Conservation (phyloP, 2,113 vertebrate species). For the Cromileptes altivelis region DNA sequence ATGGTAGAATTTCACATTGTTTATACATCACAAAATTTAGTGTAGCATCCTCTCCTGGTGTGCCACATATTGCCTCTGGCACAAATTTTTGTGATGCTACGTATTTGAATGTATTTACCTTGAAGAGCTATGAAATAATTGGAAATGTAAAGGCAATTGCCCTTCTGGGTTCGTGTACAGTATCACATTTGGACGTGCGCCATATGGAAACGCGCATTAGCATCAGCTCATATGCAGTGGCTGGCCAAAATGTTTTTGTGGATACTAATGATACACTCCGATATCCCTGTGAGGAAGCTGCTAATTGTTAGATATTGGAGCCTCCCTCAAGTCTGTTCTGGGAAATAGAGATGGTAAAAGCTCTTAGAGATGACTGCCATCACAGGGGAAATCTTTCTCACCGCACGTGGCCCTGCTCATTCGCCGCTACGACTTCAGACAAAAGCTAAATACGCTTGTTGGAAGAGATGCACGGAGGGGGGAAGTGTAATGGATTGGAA, state of each 20-base stretch:
- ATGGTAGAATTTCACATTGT: conserved; percentile 44
- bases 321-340: conserved; percentile 64
- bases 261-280: conserved; percentile 64
- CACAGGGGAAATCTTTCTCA: conserved; percentile 56
- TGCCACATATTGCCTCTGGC: neutral
- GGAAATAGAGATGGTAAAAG: conserved; percentile 72
- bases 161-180: neutral
- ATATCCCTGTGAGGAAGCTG: conserved; percentile 47
- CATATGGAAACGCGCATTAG: conserved; percentile 41
- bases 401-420: conserved; percentile 26
- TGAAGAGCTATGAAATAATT: neutral
- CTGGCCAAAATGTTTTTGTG: conserved; percentile 43
- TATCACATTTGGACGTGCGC: neutral
- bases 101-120: neutral
- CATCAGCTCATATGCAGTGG: conserved; percentile 7
- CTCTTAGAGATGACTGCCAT: conserved; percentile 66
- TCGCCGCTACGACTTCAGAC: neutral
- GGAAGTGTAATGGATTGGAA: conserved; percentile 2
- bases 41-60: conserved; percentile 17
- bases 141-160: neutral
- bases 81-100: neutral
- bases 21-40: conserved; percentile 34
- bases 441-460: conserved; percentile 54
- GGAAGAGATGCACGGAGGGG: conserved; percentile 6
- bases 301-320: conserved; percentile 71